Evolutionary conservation across 2,113 vertebrate species (phyloP), one percentile per base, ranked within the genome.

Genomic region (Bostrychus sinensis): DNA sequence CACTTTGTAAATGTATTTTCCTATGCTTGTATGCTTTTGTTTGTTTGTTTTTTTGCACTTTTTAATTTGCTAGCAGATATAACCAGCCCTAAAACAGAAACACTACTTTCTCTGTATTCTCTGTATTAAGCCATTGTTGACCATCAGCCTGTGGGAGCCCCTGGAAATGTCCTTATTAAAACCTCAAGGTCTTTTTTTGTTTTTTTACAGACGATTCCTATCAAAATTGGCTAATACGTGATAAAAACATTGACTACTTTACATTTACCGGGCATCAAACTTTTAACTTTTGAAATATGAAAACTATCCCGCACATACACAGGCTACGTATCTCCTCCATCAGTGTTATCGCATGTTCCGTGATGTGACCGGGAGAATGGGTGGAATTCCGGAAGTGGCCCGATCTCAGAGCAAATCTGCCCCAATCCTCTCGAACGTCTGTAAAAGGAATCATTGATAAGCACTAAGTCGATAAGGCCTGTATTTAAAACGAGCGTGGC

Each of bases 371-470:
- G 36, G 62, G 61, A 55, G 72, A 82, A 84, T 0, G n/a, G 43
- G 56, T 53, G 51, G 66, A 68, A 82, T 78, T 78, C 69, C 46
- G 22, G 53, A 64, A 62, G 70, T 66, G 43, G 72, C 60, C 72
- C 72, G 79, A 86, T 80, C 67, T 60, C 5, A 41, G 51, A 71
- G 50, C 75, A 72, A 87, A 90, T 86, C 84, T 73, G 39, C 30
- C 50, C 54, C 75, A 80, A 88, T 86, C 85, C 78, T 55, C 70
- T 80, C 34, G 67, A 86, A 84, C 66, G 81, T 78, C 82, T 84
- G 67, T 56, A 81, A 81, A 28, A 78, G 65, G 38, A 84, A 78
- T 78, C 64, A 42, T 41, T 77, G 82, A 86, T 88, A 88, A 85
- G 85, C 68, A 3, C 67, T 25, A 48, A 81, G 70, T 56, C 60